Evolutionary conservation across 2,797 vertebrate species (phyloP), one percentile per base, ranked within the genome.

Genomic region (Hylomyscus alleni): DNA sequence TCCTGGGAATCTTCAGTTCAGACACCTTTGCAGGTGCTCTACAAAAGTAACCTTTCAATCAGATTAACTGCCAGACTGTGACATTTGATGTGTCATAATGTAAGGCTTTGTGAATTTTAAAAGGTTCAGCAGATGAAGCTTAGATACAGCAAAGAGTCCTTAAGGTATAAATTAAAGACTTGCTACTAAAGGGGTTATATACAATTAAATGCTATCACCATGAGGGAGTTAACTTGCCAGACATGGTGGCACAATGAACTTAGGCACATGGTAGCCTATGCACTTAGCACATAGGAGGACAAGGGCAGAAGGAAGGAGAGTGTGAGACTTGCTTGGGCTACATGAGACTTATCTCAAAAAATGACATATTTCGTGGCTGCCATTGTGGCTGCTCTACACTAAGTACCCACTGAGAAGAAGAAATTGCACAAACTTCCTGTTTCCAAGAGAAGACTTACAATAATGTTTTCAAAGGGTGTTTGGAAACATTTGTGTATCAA

Each of bases 41-140:
- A 72, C 89, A 96, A 47, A 96, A 62, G 93, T 97, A 98, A 98
- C 97, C 97, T 98, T 98, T 98, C 95, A 65, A 54, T 75, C 87
- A 97, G 96, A 98, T 97, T 98, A 97, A 96, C 97, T 95, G 94
- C 96, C 98, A 98, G 96, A 97, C 95, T 96, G 94, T 98, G 97
- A 95, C 96, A 98, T 98, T 98, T 97, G 98, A 97, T 97, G 96
- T 97, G 96, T 90, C 94, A 96, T 96, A 89, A 96, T 54, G 78
- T 89, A 82, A 82, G 93, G 69, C 92, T 95, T 92, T 93, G 92
- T 97, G 97, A 96, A 97, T 97, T 94, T 96, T 96, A 94, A 97
- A 92, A 85, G 69, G 90, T 93, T 96, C 92, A 88, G 91, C 89
- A 88, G 80, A 96, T 95, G 96, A 97, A 82, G 37, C 24, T 34